Conservation (phyloP, 2,797 vertebrate species). For the Lacerta agilis region DNA sequence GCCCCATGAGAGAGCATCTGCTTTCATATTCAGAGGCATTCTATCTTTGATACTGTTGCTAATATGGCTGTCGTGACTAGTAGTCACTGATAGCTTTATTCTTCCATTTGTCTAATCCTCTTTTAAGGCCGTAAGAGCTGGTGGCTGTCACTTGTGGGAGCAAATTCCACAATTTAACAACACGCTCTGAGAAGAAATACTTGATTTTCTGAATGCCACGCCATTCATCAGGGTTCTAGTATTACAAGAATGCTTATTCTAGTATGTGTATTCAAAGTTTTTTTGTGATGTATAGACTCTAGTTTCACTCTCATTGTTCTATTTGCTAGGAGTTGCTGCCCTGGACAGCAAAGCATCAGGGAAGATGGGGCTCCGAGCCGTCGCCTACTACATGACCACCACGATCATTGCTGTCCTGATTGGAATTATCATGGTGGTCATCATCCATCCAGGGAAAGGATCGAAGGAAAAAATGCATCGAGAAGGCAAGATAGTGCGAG, state of each 20-base stretch:
- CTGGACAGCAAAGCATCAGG: conserved; percentile 96
- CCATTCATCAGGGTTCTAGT: background rate
- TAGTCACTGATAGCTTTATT: too few relatives aligned
- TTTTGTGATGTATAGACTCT: conserved; percentile 49
- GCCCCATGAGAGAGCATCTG: too few relatives aligned
- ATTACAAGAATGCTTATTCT: background rate
- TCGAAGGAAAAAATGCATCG: conserved; percentile 94
- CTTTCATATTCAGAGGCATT: too few relatives aligned
- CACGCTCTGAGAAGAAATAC: background rate
- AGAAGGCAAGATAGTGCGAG: conserved; percentile 91
- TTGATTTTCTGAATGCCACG: background rate
- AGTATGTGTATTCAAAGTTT: background rate
- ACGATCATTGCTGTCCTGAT: conserved; percentile 95
- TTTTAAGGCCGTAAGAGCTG: too few relatives aligned
- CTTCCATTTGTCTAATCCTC: too few relatives aligned
- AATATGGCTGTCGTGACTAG: too few relatives aligned
- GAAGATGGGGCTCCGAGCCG: conserved; percentile 96
- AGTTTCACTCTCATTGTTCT: conserved; percentile 73
- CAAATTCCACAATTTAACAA: background rate
- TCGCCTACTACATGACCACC: conserved; percentile 97
- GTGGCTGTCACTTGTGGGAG: too few relatives aligned
- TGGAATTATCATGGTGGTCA: conserved; percentile 95
- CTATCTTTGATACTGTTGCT: too few relatives aligned
- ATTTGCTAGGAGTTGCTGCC: conserved; percentile 90
- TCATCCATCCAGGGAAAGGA: conserved; percentile 96